phyloP scores from a whole-genome alignment of 2,888 invertebrate genomes.

The Tachina lurida region DNA sequence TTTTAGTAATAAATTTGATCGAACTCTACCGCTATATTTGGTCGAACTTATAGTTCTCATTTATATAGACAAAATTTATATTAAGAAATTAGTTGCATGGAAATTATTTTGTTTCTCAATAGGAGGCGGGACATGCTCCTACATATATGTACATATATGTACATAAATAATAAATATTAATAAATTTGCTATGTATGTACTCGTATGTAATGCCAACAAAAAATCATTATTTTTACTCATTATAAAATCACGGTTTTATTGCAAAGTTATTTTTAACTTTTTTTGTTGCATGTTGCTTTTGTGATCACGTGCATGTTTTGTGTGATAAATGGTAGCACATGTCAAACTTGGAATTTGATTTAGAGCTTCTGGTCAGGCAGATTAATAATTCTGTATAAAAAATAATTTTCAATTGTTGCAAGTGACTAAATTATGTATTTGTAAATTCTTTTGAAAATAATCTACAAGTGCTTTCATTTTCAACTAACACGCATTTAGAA shows the following conservation, averaged over 20 bases:
- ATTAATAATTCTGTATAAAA: not conserved
- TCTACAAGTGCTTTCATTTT: constrained; percentile 47
- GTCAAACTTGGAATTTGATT: not conserved
- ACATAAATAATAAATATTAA: too few species aligned
- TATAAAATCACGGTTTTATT: not conserved
- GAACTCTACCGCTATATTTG: too few species aligned
- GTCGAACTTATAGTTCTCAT: too few species aligned
- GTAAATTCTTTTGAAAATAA: constrained; percentile 19
- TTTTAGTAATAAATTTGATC: too few species aligned
- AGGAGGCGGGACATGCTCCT: too few species aligned
- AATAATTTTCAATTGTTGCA: constrained; percentile 17
- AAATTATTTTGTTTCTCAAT: too few species aligned
- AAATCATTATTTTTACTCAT: too few species aligned
- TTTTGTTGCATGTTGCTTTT: constrained; percentile 16
- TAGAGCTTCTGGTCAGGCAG: constrained; percentile 14
- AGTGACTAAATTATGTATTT: not conserved
- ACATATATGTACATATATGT: too few species aligned
- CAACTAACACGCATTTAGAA: constrained; percentile 61
- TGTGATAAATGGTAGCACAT: not conserved
- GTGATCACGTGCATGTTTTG: not conserved
- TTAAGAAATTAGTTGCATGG: too few species aligned
- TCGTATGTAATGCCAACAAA: too few species aligned
- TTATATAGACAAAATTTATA: too few species aligned
- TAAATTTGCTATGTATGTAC: not conserved
- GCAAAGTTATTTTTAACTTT: not conserved